Conservation (phyloP, 2,888 invertebrate genomes). For the Harpalus rufipes region DNA sequence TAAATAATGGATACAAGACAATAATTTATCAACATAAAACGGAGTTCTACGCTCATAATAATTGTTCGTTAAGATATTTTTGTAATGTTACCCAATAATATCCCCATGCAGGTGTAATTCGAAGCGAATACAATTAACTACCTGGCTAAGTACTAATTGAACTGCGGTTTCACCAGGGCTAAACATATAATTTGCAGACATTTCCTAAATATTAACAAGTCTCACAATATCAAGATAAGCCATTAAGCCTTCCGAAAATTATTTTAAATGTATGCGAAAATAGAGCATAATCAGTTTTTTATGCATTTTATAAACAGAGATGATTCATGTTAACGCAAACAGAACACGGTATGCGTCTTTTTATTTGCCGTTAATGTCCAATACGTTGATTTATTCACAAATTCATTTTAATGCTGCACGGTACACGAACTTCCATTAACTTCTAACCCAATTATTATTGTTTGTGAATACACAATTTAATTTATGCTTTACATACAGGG, state of each 20-base stretch:
- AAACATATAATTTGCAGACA: constrained; percentile 35
- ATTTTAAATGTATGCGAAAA: constrained; percentile 43
- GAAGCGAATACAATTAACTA: constrained; percentile 6
- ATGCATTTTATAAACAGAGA: constrained; percentile 4
- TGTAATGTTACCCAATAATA: neutral
- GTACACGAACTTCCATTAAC: neutral
- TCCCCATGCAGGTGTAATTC: neutral
- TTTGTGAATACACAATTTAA: neutral
- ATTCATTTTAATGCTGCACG: constrained; percentile 3
- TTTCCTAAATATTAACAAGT: constrained; percentile 18
- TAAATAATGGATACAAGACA: no score
- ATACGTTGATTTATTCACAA: neutral
- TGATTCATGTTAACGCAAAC: constrained; percentile 19
- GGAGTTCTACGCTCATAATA: no score
- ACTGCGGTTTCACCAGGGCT: neutral
- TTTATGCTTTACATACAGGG: neutral
- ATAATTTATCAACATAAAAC: no score
- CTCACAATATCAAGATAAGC: neutral
- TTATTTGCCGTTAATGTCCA: constrained; percentile 36
- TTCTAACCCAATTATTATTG: constrained; percentile 1
- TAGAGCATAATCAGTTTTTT: constrained; percentile 7
- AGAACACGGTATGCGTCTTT: constrained; percentile 26
- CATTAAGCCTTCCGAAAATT: constrained; percentile 38
- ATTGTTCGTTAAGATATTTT: neutral
- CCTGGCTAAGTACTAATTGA: constrained; percentile 20